These are phyloP conservation scores for Pachyuromys duprasi DNA, from an alignment of 2,797 vertebrate genomes.

Conservation along the genomic window DNA sequence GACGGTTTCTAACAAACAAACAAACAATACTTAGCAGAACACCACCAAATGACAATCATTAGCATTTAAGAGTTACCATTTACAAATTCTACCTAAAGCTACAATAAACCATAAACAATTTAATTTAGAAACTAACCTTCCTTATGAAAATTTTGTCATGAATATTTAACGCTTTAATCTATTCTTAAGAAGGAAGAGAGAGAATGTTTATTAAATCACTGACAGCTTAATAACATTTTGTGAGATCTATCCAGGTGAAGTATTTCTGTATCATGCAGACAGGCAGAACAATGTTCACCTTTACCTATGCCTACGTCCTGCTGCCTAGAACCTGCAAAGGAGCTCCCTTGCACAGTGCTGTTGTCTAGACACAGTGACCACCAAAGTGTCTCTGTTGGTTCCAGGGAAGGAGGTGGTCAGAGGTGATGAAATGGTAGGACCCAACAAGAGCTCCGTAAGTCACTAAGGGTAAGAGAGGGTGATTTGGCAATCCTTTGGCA, in stretches of 20 bases:
- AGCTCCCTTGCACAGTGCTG: background rate
- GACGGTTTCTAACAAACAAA: background rate
- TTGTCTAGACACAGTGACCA: background rate
- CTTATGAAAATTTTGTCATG: background rate
- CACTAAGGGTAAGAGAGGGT: background rate
- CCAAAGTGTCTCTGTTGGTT: background rate
- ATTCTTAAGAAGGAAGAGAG: background rate
- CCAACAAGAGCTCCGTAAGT: background rate
- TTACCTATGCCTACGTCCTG: background rate
- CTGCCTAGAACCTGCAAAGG: background rate
- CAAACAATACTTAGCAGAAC: background rate
- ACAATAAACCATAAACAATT: background rate
- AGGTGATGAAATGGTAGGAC: background rate
- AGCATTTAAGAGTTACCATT: background rate
- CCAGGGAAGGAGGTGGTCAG: background rate
- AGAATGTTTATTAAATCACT: slow-evolving; percentile 30
- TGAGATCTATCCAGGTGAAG: background rate
- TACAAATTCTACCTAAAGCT: slow-evolving; percentile 15
- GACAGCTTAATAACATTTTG: background rate
- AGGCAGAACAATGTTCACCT: background rate
- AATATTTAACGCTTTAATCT: background rate
- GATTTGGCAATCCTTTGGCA: no score
- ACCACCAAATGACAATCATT: background rate
- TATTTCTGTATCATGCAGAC: background rate
- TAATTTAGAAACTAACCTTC: slow-evolving; percentile 34